A percentile compares a stretch with the other conserved stretches of the same genome.
Conservation (phyloP, 2,797 vertebrate genomes). For the Apogon talboti region DNA sequence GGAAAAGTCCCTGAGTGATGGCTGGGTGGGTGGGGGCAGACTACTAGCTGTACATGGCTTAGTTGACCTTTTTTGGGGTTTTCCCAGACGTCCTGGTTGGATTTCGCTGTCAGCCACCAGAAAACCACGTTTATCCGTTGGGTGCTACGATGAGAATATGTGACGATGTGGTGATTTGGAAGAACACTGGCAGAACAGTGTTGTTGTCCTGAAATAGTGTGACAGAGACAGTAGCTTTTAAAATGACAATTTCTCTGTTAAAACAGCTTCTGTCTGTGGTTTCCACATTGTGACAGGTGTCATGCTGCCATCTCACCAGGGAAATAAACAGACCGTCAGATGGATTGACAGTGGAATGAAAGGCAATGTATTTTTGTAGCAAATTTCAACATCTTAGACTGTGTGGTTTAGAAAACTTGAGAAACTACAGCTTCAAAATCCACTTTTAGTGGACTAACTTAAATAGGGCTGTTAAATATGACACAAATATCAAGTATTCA, state of each 20-base stretch:
- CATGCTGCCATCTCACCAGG: not conserved
- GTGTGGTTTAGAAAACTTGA: not conserved
- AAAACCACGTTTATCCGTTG: too few species aligned
- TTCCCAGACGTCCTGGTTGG: not conserved
- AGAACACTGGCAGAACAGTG: not conserved
- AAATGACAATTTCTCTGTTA: not conserved
- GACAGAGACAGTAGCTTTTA: too few species aligned
- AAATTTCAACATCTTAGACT: not conserved
- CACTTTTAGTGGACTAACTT: not conserved
- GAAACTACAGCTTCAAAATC: not conserved
- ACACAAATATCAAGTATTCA: too few species aligned
- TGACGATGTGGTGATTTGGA: too few species aligned
- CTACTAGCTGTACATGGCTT: too few species aligned
- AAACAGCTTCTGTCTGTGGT: not conserved
- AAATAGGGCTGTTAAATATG: too few species aligned
- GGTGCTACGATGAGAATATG: not conserved
- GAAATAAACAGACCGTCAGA: not conserved
- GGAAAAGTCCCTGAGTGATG: too few species aligned
- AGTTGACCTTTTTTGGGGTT: not conserved
- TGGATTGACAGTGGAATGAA: not conserved
- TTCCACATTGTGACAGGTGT: not conserved
- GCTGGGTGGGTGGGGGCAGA: too few species aligned
- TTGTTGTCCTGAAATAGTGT: not conserved
- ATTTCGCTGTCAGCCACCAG: not conserved
- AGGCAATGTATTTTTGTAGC: not conserved